Evolutionary conservation across 1,140 invertebrate species (phyloP).

Genomic region (Apis mellifera): Amel_HAv3.1 CM009931.2:23503001-23503500

Average conservation of each 20-base stretch:
- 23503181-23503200: no score
- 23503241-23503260: no score
- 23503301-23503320: not conserved
- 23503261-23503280: not conserved
- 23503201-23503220: no score
- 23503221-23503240: no score
- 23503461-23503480: not conserved
- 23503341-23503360: not conserved
- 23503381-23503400: not conserved
- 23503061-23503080: no score
- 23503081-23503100: no score
- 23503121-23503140: no score
- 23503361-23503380: not conserved
- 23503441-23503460: not conserved
- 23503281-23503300: not conserved
- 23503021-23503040: no score
- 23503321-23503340: not conserved
- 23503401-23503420: not conserved
- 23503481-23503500: not conserved
- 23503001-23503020: not conserved
- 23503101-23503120: no score
- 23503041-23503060: no score
- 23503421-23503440: not conserved
- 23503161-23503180: no score
- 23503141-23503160: no score